Conservation (phyloP, 2,888 invertebrate genomes). For the Drosophila siamana region DNA sequence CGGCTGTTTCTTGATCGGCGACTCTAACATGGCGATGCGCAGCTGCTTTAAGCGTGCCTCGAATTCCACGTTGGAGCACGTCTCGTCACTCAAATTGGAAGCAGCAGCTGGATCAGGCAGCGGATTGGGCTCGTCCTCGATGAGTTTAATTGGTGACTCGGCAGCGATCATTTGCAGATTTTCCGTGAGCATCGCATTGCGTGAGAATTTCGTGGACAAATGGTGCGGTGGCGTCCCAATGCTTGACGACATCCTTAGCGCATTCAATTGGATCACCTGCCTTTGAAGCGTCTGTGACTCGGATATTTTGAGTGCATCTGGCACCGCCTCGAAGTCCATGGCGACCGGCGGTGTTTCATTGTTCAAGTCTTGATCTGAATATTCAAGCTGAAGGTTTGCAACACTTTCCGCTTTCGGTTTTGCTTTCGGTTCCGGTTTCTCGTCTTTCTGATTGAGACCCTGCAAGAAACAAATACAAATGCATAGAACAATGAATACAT, state of each 20-base stretch:
- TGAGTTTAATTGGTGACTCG: conserved; percentile 61
- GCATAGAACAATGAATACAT: conserved; percentile 2
- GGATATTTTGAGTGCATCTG: background rate
- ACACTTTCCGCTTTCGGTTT: background rate
- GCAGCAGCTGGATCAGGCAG: background rate
- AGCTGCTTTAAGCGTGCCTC: conserved; percentile 59
- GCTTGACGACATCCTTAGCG: conserved; percentile 17
- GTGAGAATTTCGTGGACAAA: background rate
- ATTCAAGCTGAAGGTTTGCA: background rate
- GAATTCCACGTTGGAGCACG: conserved; percentile 52
- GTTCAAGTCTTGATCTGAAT: conserved; percentile 33
- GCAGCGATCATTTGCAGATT: conserved; percentile 64
- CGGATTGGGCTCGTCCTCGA: conserved; percentile 53
- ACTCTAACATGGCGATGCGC: conserved; percentile 54
- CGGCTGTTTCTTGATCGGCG: conserved; percentile 9
- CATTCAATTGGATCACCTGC: conserved; percentile 61
- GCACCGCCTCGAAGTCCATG: conserved; percentile 26
- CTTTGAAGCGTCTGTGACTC: conserved; percentile 43
- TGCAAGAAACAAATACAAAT: conserved; percentile 10
- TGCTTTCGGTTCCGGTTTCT: background rate
- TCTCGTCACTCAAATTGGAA: conserved; percentile 33
- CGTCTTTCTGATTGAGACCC: conserved; percentile 41
- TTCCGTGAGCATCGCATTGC: conserved; percentile 39
- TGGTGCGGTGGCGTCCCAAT: conserved; percentile 34
- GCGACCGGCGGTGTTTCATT: conserved; percentile 60